Conservation (phyloP, 2,113 vertebrate species). For the Lichenostomus cassidix region DNA sequence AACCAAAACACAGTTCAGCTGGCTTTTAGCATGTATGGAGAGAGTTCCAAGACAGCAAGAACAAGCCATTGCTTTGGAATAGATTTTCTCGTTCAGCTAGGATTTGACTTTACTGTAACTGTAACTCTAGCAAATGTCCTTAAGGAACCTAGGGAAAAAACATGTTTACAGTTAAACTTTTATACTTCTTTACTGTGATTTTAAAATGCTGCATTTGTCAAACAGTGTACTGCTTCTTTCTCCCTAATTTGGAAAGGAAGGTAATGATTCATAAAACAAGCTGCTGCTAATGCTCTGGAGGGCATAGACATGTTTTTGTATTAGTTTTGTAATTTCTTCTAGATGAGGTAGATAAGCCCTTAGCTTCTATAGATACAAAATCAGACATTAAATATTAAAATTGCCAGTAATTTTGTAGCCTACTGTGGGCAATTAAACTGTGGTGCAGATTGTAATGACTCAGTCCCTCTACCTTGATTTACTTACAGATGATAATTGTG, state of each 20-base stretch:
- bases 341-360: background rate
- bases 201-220: background rate
- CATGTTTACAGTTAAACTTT: background rate
- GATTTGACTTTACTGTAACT: background rate
- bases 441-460: background rate
- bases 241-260: background rate
- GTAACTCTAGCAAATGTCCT: background rate
- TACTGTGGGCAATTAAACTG: background rate
- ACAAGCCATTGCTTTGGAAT: background rate
- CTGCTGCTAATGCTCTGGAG: background rate
- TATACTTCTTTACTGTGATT: background rate
- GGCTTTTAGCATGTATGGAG: background rate
- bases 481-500: background rate
- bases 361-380: background rate
- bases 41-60: background rate
- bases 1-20: background rate
- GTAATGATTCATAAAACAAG: conserved; percentile 36
- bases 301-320: background rate
- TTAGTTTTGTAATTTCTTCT: background rate
- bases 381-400: background rate
- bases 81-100: background rate
- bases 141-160: background rate
- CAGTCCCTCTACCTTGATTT: background rate
- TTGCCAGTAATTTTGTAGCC: background rate
- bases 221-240: background rate